phyloP scores from a whole-genome alignment of 2,113 vertebrate species.

The Labrus mixtus region DNA sequence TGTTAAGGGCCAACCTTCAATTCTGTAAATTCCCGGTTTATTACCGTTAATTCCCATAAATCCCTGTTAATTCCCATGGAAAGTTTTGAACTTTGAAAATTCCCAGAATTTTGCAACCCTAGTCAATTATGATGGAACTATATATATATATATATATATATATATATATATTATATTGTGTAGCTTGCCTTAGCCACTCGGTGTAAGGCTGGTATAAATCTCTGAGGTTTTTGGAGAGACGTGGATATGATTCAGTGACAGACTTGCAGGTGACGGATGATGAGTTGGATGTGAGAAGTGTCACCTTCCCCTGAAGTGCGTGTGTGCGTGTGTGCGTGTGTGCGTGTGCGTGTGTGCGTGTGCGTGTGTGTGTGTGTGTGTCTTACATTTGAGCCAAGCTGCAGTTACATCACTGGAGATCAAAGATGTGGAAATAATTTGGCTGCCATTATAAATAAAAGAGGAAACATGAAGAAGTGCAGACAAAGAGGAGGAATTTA shows the following conservation, averaged over 20 bases:
- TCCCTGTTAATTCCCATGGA: too few relatives aligned
- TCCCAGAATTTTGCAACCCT: too few relatives aligned
- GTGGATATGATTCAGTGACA: conserved; percentile 23
- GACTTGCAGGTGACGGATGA: conserved; percentile 19
- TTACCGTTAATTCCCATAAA: too few relatives aligned
- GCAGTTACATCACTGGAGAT: background rate
- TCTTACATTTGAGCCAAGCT: background rate
- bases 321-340: background rate
- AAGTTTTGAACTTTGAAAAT: too few relatives aligned
- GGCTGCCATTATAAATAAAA: background rate
- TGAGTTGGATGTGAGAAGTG: conserved; percentile 33
- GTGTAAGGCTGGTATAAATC: background rate
- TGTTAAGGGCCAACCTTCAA: too few relatives aligned
- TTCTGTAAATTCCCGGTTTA: too few relatives aligned
- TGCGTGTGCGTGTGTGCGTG: too few relatives aligned
- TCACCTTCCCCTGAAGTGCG: conserved; percentile 9
- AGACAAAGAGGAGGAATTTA: background rate
- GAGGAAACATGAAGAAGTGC: background rate
- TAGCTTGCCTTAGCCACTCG: background rate
- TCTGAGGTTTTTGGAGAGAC: conserved; percentile 9
- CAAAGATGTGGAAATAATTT: background rate
- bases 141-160: background rate
- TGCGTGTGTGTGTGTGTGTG: background rate
- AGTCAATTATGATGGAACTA: background rate
- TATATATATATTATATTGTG: background rate